Evolutionary conservation across 2,113 vertebrate genomes (phyloP).

Genomic region (Cacatua alba): DNA sequence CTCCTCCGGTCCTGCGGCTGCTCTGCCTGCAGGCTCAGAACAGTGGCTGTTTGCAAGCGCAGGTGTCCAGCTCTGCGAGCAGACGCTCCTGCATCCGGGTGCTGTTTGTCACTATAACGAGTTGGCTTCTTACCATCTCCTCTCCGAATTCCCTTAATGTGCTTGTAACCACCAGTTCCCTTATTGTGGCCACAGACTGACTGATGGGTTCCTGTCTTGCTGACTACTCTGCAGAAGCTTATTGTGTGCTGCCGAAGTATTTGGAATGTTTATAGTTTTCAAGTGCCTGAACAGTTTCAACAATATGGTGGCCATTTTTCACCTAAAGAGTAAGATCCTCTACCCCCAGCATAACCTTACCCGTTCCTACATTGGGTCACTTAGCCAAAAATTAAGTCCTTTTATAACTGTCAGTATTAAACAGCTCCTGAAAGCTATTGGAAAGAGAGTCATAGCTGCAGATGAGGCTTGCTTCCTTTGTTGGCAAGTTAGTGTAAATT

Average conservation of each 20-base stretch:
- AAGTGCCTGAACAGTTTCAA: not conserved
- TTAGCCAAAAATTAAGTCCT: not conserved
- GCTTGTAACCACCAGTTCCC: not conserved
- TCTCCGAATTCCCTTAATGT: not conserved
- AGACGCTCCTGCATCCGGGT: not conserved
- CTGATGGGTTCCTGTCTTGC: not conserved
- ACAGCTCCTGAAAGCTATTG: not conserved
- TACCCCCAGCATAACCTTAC: fast-evolving
- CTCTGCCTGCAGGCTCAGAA: not conserved
- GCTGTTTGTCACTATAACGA: constrained; percentile 58
- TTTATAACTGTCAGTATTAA: not conserved
- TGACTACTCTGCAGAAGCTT: not conserved
- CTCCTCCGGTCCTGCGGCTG: not conserved
- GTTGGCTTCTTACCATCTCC: constrained; percentile 24
- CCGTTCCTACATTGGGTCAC: not conserved
- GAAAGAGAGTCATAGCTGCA: not conserved
- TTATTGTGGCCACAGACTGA: not conserved
- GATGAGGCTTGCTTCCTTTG: not conserved
- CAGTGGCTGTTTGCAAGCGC: not conserved
- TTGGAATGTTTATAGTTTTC: not conserved
- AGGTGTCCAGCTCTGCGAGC: not conserved
- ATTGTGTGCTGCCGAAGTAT: not conserved
- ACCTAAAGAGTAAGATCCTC: not conserved
- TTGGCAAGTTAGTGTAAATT: not conserved
- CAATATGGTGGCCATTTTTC: not conserved